phyloP scores from a whole-genome alignment of 2,888 invertebrate genomes.

The Kryphioiulus occultus region DNA sequence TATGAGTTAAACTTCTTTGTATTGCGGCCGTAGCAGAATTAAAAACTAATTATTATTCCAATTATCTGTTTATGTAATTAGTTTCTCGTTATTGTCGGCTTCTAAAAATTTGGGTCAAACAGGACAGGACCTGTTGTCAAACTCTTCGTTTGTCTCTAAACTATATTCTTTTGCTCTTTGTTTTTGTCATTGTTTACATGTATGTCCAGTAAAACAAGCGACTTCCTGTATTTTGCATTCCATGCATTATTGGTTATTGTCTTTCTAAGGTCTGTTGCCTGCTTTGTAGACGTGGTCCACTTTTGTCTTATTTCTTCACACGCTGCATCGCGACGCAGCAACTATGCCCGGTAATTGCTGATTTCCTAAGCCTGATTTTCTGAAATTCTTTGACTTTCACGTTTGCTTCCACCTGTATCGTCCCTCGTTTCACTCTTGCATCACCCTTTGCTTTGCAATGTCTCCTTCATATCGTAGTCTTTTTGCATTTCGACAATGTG shows the following conservation, averaged over 20 bases:
- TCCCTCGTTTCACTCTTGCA: background rate
- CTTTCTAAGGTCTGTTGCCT: slow-evolving; percentile 23
- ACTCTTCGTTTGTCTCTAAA: background rate
- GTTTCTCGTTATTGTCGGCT: background rate
- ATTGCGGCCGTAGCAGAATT: too few species aligned
- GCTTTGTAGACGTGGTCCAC: slow-evolving; percentile 16
- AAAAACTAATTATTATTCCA: too few species aligned
- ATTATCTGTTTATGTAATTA: background rate
- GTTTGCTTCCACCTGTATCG: background rate
- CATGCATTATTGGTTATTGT: background rate
- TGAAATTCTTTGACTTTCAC: background rate
- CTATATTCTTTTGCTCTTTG: background rate
- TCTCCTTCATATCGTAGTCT: background rate
- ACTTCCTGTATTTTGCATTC: slow-evolving; percentile 4
- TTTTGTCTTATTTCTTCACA: slow-evolving; percentile 23
- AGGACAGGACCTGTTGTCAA: background rate
- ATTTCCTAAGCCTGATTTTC: background rate
- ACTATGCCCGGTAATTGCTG: slow-evolving; percentile 7
- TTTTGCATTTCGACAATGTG: too few species aligned
- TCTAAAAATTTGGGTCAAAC: background rate
- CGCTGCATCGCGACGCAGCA: background rate
- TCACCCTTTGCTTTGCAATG: background rate
- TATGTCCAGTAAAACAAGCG: slow-evolving; percentile 23
- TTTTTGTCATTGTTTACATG: background rate
- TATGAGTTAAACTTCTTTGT: too few species aligned